Evolutionary conservation across 37 sponge, comb jelly and placozoan species (phyloP).

Genomic region (Beroe forskalii): DNA sequence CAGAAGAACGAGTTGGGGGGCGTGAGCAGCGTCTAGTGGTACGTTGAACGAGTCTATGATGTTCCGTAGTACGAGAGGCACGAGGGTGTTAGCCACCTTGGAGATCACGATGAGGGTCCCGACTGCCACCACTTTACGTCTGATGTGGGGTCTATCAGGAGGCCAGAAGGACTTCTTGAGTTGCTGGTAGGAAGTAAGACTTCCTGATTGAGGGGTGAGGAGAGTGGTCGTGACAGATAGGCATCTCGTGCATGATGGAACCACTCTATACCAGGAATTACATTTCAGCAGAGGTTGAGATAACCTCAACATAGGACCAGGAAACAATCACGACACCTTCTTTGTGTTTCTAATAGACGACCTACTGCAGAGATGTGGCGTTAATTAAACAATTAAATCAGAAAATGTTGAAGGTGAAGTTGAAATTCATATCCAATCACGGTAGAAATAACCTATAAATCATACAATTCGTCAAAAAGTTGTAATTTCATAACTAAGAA

Average conservation of each 20-base stretch:
- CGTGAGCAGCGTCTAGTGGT: constrained; percentile 13
- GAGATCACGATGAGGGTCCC: constrained; percentile 1
- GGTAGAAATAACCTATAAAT: no score
- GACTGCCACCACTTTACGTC: constrained; percentile 35
- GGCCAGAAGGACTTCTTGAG: constrained; percentile 56
- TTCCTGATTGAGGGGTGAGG: background rate
- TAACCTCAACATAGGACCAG: no score
- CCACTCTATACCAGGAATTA: no score
- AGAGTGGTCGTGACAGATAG: background rate
- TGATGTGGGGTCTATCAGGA: constrained; percentile 20
- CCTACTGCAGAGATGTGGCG: no score
- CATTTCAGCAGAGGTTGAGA: no score
- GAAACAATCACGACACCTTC: no score
- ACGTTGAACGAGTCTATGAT: constrained; percentile 13
- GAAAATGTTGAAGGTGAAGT: no score
- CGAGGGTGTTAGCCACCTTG: constrained; percentile 16
- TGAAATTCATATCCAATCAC: no score
- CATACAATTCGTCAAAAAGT: no score
- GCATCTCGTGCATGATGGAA: background rate
- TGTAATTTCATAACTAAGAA: no score
- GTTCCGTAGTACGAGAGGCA: background rate
- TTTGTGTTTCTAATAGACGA: no score
- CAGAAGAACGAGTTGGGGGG: background rate
- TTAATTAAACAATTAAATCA: no score
- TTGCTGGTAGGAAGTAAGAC: constrained; percentile 21